These are phyloP conservation scores for Chromoteleia sp. DNA, from an alignment of 2,888 invertebrate genomes.

Conservation along the genomic window DNA sequence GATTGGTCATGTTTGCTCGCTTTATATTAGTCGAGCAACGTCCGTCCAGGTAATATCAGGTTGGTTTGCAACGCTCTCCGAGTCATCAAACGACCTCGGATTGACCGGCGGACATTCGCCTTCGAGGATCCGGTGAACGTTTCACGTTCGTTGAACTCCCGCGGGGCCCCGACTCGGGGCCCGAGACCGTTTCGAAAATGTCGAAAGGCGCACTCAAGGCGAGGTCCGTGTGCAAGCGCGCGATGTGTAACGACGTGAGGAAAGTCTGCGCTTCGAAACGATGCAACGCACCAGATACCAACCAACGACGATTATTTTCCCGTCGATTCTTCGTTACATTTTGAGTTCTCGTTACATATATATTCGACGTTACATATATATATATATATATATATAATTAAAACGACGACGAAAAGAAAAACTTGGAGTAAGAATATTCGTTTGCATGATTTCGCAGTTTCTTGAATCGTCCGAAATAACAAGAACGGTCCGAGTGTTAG, in stretches of 20 bases:
- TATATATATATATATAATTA: too few species aligned
- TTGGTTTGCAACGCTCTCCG: slow-evolving; percentile 50
- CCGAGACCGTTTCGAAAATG: slow-evolving; percentile 72
- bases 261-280: slow-evolving; percentile 53
- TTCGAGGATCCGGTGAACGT: slow-evolving; percentile 71
- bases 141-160: slow-evolving; percentile 75
- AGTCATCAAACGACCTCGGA: slow-evolving; percentile 70
- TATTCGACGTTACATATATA: too few species aligned
- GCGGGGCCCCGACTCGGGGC: slow-evolving; percentile 56
- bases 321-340: too few species aligned
- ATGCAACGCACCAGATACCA: slow-evolving; percentile 24
- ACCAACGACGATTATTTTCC: too few species aligned
- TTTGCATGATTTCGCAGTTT: too few species aligned
- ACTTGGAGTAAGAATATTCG: too few species aligned
- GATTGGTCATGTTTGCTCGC: not conserved
- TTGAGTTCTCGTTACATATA: too few species aligned
- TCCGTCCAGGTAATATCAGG: slow-evolving; percentile 48
- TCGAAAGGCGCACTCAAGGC: slow-evolving; percentile 72
- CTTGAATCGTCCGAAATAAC: too few species aligned
- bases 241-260: slow-evolving; percentile 69
- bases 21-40: slow-evolving; percentile 27
- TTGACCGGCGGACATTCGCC: slow-evolving; percentile 72
- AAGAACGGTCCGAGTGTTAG: not conserved
- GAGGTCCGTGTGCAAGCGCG: slow-evolving; percentile 70
- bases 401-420: too few species aligned